Evolutionary conservation across 2,113 vertebrate genomes (phyloP).

Genomic region (Clarias magur): DNA sequence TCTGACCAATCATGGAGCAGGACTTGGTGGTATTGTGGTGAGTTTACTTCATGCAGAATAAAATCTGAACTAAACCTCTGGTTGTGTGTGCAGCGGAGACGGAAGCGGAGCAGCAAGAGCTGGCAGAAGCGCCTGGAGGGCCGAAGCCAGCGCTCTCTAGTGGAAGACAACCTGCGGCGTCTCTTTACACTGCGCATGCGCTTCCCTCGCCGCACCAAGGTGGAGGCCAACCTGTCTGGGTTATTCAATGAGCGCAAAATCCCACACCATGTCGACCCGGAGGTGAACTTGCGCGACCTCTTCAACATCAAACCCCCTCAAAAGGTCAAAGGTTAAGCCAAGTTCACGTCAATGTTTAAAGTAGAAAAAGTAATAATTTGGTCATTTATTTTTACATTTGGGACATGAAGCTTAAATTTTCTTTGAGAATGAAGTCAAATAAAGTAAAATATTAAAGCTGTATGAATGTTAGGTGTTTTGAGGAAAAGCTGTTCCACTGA

Average conservation of each 20-base stretch:
- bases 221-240: conserved; percentile 71
- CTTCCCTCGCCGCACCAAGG: conserved; percentile 65
- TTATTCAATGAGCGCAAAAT: conserved; percentile 81
- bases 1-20: too few relatives aligned
- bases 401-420: not conserved
- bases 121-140: conserved; percentile 73
- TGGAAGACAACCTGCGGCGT: conserved; percentile 71
- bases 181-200: conserved; percentile 74
- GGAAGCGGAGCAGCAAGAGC: conserved; percentile 60
- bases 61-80: not conserved
- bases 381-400: not conserved
- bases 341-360: not conserved
- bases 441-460: not conserved
- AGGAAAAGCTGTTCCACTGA: not conserved
- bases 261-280: conserved; percentile 69
- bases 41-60: not conserved
- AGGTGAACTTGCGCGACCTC: conserved; percentile 73
- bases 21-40: too few relatives aligned
- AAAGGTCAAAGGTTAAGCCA: conserved; percentile 6
- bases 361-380: not conserved
- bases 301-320: conserved; percentile 63
- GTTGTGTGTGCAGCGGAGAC: conserved; percentile 39
- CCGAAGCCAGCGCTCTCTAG: conserved; percentile 49
- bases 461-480: not conserved
- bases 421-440: not conserved